Evolutionary conservation across 2,113 vertebrate genomes (phyloP), one percentile per base, ranked within the genome.

Genomic region (Actenoides lindsayi): DNA sequence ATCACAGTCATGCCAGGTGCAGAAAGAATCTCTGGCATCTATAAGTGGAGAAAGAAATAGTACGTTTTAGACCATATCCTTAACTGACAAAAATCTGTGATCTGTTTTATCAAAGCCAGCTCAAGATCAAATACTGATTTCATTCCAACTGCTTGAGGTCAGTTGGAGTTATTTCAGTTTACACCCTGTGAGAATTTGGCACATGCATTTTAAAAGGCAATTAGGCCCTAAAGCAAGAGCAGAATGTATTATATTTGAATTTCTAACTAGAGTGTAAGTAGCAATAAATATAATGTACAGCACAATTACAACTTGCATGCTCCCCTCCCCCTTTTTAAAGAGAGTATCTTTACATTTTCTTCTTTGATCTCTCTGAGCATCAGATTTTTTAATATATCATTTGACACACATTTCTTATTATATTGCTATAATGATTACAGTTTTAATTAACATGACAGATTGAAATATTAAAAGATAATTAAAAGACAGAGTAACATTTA

Each of bases 71-170:
- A 80, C 68, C 23, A 12, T 77, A 69, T 54, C 44, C 82, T 81
- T 86, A 95, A 90, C 92, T 92, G 92, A 90, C 85, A 96, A 67
- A 93, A 94, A 90, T 92, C 94, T 94, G 2, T 75, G 82, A 96
- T 96, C 91, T 95, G 27, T 79, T 95, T 81, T 94, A 93, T 93
- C 92, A 96, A 96, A 95, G 93, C 82, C 79, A 80, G 85, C 67
- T 92, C 64, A 70, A 88, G 90, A 97, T 95, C 93, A 96, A 96
- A 96, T 92, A 35, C 68, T 78, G 68, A 92, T 95, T 88, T 96
- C 80, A 93, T 90, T 94, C 90, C 95, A 95, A 75, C 46, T 87
- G 90, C 86, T 90, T 86, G 82, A 93, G 79, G 88, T 95, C 90
- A 81, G 18, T 85, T 96, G 93, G 95, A 96, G 12, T 93, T 90